These are phyloP conservation scores for Athetis lepigone DNA, from an alignment of 2,888 invertebrate genomes.

Conservation along the genomic window DNA sequence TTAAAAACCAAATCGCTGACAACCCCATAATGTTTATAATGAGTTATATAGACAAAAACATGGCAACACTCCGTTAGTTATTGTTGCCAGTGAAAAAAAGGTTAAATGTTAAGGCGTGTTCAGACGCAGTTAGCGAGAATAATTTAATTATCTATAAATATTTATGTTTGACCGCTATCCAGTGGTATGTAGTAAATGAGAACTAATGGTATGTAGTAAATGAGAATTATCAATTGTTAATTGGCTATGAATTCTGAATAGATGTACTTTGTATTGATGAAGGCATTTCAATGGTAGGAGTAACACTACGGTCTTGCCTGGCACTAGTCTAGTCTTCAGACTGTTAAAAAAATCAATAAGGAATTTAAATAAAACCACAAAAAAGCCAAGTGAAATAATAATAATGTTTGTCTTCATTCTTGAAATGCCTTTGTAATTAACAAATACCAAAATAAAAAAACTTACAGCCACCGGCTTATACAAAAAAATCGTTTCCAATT, in stretches of 20 bases:
- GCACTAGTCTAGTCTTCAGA: too few relatives aligned
- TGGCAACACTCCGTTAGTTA: conserved; percentile 70
- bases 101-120: conserved; percentile 59
- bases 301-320: too few relatives aligned
- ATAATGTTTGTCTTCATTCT: too few relatives aligned
- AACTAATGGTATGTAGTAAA: conserved; percentile 30
- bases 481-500: not conserved
- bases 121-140: conserved; percentile 58
- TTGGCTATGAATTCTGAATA: conserved; percentile 25
- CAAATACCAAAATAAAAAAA: too few relatives aligned
- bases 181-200: conserved; percentile 34
- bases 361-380: too few relatives aligned
- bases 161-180: conserved; percentile 41
- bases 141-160: conserved; percentile 60
- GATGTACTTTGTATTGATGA: conserved; percentile 34
- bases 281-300: not conserved
- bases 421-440: too few relatives aligned
- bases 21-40: conserved; percentile 68
- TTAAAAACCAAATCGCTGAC: conserved; percentile 68
- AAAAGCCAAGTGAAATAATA: too few relatives aligned
- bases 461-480: too few relatives aligned
- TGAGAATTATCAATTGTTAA: conserved; percentile 41
- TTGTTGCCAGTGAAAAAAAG: conserved; percentile 65
- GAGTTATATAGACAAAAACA: conserved; percentile 70
- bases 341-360: too few relatives aligned